These are phyloP conservation scores for Enhydra lutris DNA, from an alignment of 2,113 vertebrate species.

Conservation along the genomic window DNA sequence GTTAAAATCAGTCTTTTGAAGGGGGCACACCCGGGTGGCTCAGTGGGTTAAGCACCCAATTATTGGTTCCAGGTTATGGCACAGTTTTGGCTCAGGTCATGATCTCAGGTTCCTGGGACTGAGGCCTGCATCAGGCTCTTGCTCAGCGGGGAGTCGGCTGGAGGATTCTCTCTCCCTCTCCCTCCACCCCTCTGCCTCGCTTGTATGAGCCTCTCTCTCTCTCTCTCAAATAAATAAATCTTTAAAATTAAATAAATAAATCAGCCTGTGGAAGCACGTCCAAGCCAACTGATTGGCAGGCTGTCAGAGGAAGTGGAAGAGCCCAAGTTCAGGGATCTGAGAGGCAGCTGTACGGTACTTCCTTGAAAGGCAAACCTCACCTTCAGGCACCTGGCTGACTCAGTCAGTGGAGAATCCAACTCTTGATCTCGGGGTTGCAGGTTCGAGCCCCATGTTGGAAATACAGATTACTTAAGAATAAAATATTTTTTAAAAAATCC, in stretches of 20 bases:
- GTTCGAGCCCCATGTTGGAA: neutral
- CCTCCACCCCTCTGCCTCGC: neutral
- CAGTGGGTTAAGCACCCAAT: neutral
- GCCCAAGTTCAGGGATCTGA: neutral
- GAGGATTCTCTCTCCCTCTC: neutral
- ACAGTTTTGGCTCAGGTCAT: neutral
- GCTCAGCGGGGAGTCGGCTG: neutral
- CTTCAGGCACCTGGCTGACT: neutral
- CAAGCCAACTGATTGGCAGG: neutral
- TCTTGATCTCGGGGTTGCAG: neutral
- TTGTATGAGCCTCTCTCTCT: neutral
- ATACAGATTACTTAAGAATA: neutral
- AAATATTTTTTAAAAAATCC: neutral
- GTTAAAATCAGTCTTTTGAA: neutral
- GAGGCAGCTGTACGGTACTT: neutral
- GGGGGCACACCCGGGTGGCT: neutral
- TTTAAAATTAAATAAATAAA: neutral
- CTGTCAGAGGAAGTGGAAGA: neutral
- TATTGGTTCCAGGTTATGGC: neutral
- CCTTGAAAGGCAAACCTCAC: slow-evolving; percentile 71
- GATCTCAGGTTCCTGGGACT: neutral
- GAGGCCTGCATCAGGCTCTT: neutral
- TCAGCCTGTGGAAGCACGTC: neutral
- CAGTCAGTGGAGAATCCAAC: neutral
- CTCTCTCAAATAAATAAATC: neutral